Conservation (phyloP, 2,113 vertebrate species). For the Chaetodon trifascialis region DNA sequence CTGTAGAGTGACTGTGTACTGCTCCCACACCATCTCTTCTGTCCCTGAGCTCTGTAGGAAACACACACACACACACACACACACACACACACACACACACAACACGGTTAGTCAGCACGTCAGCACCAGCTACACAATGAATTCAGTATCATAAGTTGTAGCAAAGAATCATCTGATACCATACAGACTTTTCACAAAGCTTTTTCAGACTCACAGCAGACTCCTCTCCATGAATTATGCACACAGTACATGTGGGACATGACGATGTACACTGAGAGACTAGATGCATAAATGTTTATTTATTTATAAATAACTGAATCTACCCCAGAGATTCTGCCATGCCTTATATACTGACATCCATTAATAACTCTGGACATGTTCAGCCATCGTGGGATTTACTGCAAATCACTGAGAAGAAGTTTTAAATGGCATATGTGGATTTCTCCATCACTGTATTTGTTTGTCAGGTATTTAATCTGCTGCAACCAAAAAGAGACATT, state of each 20-base stretch:
- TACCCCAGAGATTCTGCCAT: neutral
- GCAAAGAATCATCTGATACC: neutral
- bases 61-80: slow-evolving; percentile 51
- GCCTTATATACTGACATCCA: neutral
- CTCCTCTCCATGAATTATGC: neutral
- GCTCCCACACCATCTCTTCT: slow-evolving; percentile 96
- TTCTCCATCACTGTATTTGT: too few species aligned
- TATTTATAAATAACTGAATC: too few species aligned
- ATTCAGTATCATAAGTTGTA: neutral
- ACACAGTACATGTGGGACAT: neutral
- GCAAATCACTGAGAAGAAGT: too few species aligned
- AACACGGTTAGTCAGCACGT: slow-evolving; percentile 13
- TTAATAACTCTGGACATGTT: neutral
- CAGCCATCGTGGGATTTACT: too few species aligned
- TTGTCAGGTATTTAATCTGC: too few species aligned
- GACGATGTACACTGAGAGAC: neutral
- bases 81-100: slow-evolving; percentile 53
- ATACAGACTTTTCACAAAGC: neutral
- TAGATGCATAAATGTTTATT: too few species aligned
- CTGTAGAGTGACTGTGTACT: slow-evolving; percentile 95
- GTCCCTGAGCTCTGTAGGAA: slow-evolving; percentile 83
- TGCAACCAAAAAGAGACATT: too few species aligned
- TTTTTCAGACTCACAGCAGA: neutral
- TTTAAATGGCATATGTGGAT: too few species aligned
- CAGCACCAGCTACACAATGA: neutral